Percentiles rank a stretch among this genome's conserved stretches.
Conservation (phyloP, 2,888 invertebrate species). For the Teleogryllus oceanicus region DNA sequence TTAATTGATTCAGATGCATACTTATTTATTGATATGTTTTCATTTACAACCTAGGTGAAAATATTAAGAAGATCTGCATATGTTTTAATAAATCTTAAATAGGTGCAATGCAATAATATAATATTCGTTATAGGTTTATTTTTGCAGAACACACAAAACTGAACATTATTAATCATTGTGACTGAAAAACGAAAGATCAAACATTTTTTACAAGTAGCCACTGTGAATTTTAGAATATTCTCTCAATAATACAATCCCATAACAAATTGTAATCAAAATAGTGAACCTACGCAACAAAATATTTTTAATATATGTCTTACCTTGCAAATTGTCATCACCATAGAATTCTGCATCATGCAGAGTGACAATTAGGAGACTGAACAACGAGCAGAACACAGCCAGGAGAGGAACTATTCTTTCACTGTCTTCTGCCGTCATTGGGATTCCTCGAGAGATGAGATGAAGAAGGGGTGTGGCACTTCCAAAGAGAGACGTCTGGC, state of each 20-base stretch:
- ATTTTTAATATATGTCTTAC: constrained; percentile 21
- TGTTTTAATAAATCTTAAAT: too few relatives aligned
- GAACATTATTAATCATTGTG: too few relatives aligned
- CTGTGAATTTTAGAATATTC: too few relatives aligned
- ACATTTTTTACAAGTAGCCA: too few relatives aligned
- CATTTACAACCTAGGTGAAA: background rate
- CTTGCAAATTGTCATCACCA: constrained; percentile 47
- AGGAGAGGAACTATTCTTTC: constrained; percentile 70
- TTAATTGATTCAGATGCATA: background rate
- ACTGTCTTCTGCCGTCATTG: constrained; percentile 58
- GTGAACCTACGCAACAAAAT: too few relatives aligned
- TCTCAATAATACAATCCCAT: too few relatives aligned
- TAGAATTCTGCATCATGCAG: constrained; percentile 84
- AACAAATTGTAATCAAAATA: too few relatives aligned
- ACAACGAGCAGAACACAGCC: constrained; percentile 79
- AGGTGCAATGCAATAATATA: too few relatives aligned
- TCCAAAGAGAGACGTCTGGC: constrained; percentile 51
- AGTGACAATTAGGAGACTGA: constrained; percentile 74
- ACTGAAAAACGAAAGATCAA: too few relatives aligned
- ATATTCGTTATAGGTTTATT: too few relatives aligned
- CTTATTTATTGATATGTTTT: background rate
- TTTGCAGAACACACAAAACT: too few relatives aligned
- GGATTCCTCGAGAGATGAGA: constrained; percentile 64
- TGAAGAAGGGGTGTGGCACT: constrained; percentile 59
- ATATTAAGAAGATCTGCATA: too few relatives aligned